Percentiles rank a stretch among this genome's conserved stretches.
These are phyloP conservation scores for Sycon ciliatum DNA, from an alignment of 37 sponge, comb jelly and placozoan genomes.

Conservation along the genomic window DNA sequence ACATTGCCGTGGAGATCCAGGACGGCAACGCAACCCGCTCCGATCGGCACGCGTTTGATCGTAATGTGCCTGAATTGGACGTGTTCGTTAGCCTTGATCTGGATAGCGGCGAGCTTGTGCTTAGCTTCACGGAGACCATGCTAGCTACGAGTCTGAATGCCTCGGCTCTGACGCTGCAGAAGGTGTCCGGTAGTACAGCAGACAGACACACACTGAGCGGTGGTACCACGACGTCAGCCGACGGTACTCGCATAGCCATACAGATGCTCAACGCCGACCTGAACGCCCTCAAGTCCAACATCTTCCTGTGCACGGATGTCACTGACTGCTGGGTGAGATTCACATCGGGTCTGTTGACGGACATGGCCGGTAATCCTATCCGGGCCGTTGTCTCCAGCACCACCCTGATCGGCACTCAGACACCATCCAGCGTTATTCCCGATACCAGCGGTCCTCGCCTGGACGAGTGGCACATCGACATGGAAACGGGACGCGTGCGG, in stretches of 20 bases:
- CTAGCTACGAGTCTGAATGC: not conserved
- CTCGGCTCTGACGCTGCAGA: constrained; percentile 18
- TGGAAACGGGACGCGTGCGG: not conserved
- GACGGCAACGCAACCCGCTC: constrained; percentile 45
- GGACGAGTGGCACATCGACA: not conserved
- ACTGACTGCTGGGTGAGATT: constrained; percentile 6
- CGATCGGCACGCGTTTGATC: constrained; percentile 43
- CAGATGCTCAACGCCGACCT: constrained; percentile 36
- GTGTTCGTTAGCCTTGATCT: constrained; percentile 36
- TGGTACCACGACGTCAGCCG: constrained; percentile 32
- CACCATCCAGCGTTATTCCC: not conserved
- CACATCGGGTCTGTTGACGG: not conserved
- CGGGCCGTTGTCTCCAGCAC: not conserved
- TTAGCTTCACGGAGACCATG: constrained; percentile 21
- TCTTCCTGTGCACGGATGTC: not conserved
- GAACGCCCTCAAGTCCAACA: constrained; percentile 10
- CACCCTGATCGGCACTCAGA: no score
- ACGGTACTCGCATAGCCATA: constrained; percentile 38
- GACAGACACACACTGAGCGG: constrained; percentile 53
- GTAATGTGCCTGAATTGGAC: constrained; percentile 35
- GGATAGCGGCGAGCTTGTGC: not conserved
- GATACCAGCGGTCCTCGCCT: not conserved
- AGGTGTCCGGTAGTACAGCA: constrained; percentile 21
- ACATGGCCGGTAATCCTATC: constrained; percentile 21
- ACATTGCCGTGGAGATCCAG: constrained; percentile 14